These are phyloP conservation scores for Sialia sialis DNA, from an alignment of 2,113 vertebrate genomes.

Conservation along the genomic window DNA sequence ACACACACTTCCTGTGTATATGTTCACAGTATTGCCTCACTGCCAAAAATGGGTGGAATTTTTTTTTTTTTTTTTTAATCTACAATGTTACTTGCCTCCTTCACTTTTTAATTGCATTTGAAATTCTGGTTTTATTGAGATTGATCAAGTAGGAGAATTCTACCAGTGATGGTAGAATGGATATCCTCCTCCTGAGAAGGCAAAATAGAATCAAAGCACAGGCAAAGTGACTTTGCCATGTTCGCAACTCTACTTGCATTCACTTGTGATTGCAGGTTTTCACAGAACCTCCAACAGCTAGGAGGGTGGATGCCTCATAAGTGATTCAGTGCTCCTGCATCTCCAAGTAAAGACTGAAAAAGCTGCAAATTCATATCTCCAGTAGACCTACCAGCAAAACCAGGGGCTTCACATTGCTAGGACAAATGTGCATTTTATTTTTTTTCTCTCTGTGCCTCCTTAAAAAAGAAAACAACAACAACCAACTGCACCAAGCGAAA, in stretches of 20 bases:
- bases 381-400: background rate
- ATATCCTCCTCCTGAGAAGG: background rate
- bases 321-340: background rate
- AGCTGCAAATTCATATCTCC: background rate
- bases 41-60: background rate
- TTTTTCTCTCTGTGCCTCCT: background rate
- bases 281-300: background rate
- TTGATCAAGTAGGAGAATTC: background rate
- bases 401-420: background rate
- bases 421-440: background rate
- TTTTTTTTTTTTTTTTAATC: fast-evolving
- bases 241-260: background rate
- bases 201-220: background rate
- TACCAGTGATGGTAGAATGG: background rate
- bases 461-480: background rate
- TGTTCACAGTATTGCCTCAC: background rate
- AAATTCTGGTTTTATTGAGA: background rate
- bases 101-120: background rate
- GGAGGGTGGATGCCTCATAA: background rate
- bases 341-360: background rate
- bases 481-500: background rate
- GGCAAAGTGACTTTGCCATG: background rate
- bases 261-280: background rate
- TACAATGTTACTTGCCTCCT: background rate
- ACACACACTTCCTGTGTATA: background rate